Base-by-base conservation (phyloP, 2,797 vertebrate species). In the Clarias platycephalus region DNA sequence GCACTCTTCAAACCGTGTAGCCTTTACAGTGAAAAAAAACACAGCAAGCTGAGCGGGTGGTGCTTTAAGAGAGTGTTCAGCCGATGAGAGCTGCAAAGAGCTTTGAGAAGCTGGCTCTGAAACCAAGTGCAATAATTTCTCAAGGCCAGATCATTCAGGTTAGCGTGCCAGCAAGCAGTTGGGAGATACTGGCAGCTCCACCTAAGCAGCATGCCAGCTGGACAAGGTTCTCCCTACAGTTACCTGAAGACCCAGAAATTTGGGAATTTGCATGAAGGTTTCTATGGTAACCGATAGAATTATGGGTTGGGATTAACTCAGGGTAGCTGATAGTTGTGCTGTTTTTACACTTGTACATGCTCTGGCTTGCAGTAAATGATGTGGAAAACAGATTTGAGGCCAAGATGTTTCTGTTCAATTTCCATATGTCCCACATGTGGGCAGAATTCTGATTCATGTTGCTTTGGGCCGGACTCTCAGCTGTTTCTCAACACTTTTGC, bases 211-310 rank as follows among this genome's bases (percentile, higher is more conserved):
- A 26, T 16, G 75, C 83, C 76, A 85, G 62, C 80, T 85, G 60
- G 49, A 26, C 37, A 55, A 53, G 72, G 53, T 63, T 85, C 62
- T 83, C 40, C 77, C 83, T 66, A 68, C 53, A 77, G 67, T 83
- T 87, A 87, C 83, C 83, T 85, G 80, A 62, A 58, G 77, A 76
- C 75, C 60, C 62, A 86, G 37, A 55, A 28, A 78, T 75, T 82
- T 16, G 1, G 53, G 5, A 85, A 76, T 67, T 63, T 77, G 53
- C n/a, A 58, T 12, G 20, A 26, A 78, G 34, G 84, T 86, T 86
- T 82, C 84, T 63, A 86, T 86, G 84, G 84, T 82, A 78, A 86
- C 84, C 9, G 0, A 18, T 13, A 62, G 49, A 78, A 26, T 82
- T 26, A 37, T 44, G 31, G 22, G 60, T 18, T 55, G 55, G 79